Evolutionary conservation across 2,113 vertebrate species (phyloP), one percentile per base, ranked within the genome.

Genomic region (Lycaon pictus): DNA sequence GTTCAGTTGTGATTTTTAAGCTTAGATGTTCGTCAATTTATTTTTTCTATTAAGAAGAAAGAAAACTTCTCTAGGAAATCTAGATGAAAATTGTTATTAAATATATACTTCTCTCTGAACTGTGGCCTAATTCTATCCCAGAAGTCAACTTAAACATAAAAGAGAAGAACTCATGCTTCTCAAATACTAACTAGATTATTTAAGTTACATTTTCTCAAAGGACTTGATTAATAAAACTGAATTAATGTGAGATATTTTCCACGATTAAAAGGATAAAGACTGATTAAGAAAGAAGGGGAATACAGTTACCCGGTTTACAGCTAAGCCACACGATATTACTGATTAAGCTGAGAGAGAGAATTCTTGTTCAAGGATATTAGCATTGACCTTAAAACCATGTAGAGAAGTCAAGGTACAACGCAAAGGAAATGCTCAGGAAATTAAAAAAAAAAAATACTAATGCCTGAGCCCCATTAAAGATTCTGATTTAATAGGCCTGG

Each of bases 41-140:
- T 76, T 94, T 84, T 90, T 60, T 1, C 8, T 65, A 56, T 6
- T 60, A 69, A 43, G 17, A 91, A 56, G 74, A 60, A 80, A 88
- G 53, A 82, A 76, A 88, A 84, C 1, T 20, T 37, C 5, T 72
- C 25, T 72, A 82, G 32, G 25, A 11, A 77, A 92, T 88, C 7
- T 95, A n/a, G 27, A 79, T 92, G 25, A 74, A 97, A 94, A 87
- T n/a, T 77, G 17, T 77, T 89, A 60, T 89, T 83, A 93, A 86
- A 51, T 88, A 86, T 88, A 86, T 35, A 51, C 2, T 67, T 11
- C 48, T 79, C 88, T 88, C 25, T 86, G 25, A 65, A 55, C 22
- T 58, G 5, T 77, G 27, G 15, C 17, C 55, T 93, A 48, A 74
- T 88, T 86, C 71, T 95, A 19, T n/a, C 37, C 22, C 55, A 55